Base-by-base conservation (phyloP, 2,888 invertebrate genomes). In the Ramazzottius varieornatus region DNA sequence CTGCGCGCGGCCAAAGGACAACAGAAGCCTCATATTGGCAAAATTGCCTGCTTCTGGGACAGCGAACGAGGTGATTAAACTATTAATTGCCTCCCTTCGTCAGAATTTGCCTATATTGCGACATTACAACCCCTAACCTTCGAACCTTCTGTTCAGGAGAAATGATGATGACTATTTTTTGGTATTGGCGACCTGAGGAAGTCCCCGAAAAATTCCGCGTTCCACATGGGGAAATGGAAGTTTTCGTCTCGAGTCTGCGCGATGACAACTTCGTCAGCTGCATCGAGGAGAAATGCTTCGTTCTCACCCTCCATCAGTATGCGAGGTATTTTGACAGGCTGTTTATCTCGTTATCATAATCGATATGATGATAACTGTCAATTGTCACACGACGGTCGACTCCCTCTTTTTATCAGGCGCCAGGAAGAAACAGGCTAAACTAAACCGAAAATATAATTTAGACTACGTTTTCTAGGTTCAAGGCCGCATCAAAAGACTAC, bases 81-180 rank as follows among this genome's bases (percentile, higher is more conserved):
- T 54, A 40, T 40, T 20, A 40, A 40, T n/a, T n/a, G n/a, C n/a
- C n/a, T n/a, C n/a, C n/a, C n/a, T n/a, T n/a, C n/a, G n/a, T n/a
- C n/a, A 13, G 40, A 40, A 13, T 40, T 40, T 40, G 40, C 40
- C 8, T 20, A 40, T 40, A 40, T 40, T 40, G 40, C 20, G 8
- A 20, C 20, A 40, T 40, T 13, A 13, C 8, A 8, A 13, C 20
- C 8, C 8, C 40, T 20, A 13, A 13, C 20, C 8, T 40, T 40
- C 8, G 8, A 13, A 20, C 8, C 40, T 8, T 40, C 8, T 40
- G 8, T 40, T 13, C 29, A 54, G 54, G 54, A 8, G 54, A 54
- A 4, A 54, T 54, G 54, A 54, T 54, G 54, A 54, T 54, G 54
- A 54, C 54, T 16, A 54, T 54, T 29, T 54, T 54, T 24, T 54